phyloP scores from a whole-genome alignment of 2,888 invertebrate species.

The Acleris laterana region DNA sequence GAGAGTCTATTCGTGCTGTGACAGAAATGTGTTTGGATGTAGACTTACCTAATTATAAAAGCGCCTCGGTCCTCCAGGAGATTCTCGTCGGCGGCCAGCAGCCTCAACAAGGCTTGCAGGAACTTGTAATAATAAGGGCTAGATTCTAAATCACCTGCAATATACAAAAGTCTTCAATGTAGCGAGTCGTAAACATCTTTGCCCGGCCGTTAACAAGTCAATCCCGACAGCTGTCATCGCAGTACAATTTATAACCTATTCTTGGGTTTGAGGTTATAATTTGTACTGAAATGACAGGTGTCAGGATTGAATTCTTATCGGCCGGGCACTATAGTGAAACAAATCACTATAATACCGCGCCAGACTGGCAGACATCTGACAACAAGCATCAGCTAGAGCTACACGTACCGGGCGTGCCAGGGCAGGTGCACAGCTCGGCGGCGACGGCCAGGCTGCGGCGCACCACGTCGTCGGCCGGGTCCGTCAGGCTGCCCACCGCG shows the following conservation, averaged over 20 bases:
- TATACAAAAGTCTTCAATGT: background rate
- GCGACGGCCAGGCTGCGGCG: slow-evolving; percentile 96
- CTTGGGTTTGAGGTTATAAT: too few relatives aligned
- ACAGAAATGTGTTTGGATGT: background rate
- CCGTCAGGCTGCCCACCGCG: slow-evolving; percentile 93
- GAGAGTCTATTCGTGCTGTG: too few relatives aligned
- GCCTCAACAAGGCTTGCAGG: slow-evolving; percentile 91
- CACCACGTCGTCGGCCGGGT: slow-evolving; percentile 97
- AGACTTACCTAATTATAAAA: slow-evolving; percentile 95
- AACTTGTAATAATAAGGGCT: slow-evolving; percentile 93
- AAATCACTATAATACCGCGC: too few relatives aligned
- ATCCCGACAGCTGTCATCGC: too few relatives aligned
- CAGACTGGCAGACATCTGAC: too few relatives aligned
- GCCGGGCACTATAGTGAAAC: too few relatives aligned
- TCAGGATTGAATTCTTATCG: too few relatives aligned
- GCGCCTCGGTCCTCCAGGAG: slow-evolving; percentile 96
- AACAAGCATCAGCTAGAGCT: too few relatives aligned
- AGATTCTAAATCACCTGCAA: slow-evolving; percentile 68
- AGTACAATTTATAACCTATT: too few relatives aligned
- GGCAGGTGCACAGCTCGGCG: slow-evolving; percentile 88
- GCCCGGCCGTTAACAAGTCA: too few relatives aligned
- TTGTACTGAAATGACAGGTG: too few relatives aligned
- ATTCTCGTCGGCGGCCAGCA: slow-evolving; percentile 93
- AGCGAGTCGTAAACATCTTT: background rate
- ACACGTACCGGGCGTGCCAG: slow-evolving; percentile 40